Base-by-base conservation (phyloP, 2,797 vertebrate species). In the Leptatherina wallacei region DNA sequence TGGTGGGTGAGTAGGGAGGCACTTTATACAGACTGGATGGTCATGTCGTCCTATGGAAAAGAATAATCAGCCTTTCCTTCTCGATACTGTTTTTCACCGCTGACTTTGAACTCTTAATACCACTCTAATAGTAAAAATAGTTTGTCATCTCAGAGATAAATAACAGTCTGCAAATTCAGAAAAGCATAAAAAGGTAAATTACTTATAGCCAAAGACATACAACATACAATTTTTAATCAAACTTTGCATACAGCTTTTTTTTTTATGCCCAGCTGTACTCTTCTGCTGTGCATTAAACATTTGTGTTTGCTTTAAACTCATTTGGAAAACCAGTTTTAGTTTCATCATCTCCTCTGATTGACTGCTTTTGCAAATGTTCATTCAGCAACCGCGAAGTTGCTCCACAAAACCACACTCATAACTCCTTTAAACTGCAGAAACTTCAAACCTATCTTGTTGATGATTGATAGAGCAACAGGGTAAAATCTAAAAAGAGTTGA, bases 1-100 rank as follows among this genome's bases (percentile, higher is more conserved):
- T 92, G 93, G 87, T 11, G 8, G 0, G 35, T 57, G 3, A 4
- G 35, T 20, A 4, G 59, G 52, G 85, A 54, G 16, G 66, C 20
- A 36, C 1, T 18, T 20, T 13, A 16, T 12, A 27, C 30, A 62
- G 10, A 20, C n/a, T 9, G 38, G 13, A 32, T 44, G 57, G 59
- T 47, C 35, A 58, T 49, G 62, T 54, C 0, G 18, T 33, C 12
- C 16, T 35, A 54, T 3, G 40, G 5, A 60, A 40, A 30, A 11
- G 2, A 18, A 40, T 44, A 44, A 44, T 44, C 42, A 44, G 42
- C 42, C 6, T 44, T 44, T 20, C 18, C 42, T 6, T 7, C 16
- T 42, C 40, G 4, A 47, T n/a, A n/a, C 2, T 18, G 44, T 33
- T 0, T 52, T 24, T 60, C 1, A 11, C 24, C 3, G 27, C 10